A percentile compares a stretch with the other conserved stretches of the same genome.
These are phyloP conservation scores for Lasioglossum albipes DNA, from an alignment of 1,140 invertebrate genomes.

Conservation along the genomic window DNA sequence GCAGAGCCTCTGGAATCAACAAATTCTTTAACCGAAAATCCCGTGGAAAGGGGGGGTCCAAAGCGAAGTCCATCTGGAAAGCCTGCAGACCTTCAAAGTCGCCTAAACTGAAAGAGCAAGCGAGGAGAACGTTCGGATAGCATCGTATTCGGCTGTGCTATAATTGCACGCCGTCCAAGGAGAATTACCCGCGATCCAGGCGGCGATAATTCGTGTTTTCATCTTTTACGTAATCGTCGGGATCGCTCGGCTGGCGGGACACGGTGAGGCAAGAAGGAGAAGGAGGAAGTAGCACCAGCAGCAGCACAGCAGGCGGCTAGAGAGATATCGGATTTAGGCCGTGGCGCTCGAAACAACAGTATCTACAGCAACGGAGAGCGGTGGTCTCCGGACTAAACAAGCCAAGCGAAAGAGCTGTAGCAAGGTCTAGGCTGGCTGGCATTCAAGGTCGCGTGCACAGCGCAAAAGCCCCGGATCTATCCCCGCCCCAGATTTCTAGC, in stretches of 20 bases:
- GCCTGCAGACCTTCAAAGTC: too few relatives aligned
- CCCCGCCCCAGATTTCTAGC: constrained; percentile 64
- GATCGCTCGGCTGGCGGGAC: constrained; percentile 18
- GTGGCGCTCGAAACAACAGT: constrained; percentile 53
- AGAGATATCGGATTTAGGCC: constrained; percentile 42
- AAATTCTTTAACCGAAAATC: too few relatives aligned
- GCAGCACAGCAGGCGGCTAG: too few relatives aligned
- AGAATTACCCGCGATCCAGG: constrained; percentile 22
- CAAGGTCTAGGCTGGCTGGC: constrained; percentile 72
- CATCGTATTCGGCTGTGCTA: too few relatives aligned
- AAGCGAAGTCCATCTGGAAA: too few relatives aligned
- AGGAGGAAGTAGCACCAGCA: constrained; percentile 11
- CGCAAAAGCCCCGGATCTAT: constrained; percentile 68
- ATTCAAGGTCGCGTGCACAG: constrained; percentile 72
- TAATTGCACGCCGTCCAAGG: too few relatives aligned
- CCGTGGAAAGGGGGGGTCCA: too few relatives aligned
- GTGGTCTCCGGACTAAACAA: constrained; percentile 58
- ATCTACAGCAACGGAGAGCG: constrained; percentile 6
- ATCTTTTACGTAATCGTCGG: constrained; percentile 55
- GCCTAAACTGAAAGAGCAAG: too few relatives aligned
- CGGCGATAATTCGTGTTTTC: constrained; percentile 37
- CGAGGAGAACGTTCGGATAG: too few relatives aligned
- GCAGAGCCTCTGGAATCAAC: too few relatives aligned
- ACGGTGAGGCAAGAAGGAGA: constrained; percentile 21
- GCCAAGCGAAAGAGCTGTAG: constrained; percentile 58